phyloP scores from a whole-genome alignment of 2,888 invertebrate species.

The Hirtodrosophila confusa region DNA sequence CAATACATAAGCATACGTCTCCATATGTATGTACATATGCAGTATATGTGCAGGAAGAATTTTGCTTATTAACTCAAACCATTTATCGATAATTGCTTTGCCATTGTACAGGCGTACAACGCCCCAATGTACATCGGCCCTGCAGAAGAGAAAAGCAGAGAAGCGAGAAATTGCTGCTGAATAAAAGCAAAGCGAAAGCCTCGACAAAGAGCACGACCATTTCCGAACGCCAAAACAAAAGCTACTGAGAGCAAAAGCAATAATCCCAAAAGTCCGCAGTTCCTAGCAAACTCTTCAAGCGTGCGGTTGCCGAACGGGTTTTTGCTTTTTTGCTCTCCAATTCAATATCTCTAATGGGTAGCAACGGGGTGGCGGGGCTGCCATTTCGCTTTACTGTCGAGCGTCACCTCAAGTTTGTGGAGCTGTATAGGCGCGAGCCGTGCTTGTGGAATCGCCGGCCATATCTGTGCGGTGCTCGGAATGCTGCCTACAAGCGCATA shows the following conservation, averaged over 20 bases:
- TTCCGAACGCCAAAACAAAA: conserved; percentile 29
- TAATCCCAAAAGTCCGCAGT: conserved; percentile 32
- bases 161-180: neutral
- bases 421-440: conserved; percentile 65
- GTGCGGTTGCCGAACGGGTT: conserved; percentile 37
- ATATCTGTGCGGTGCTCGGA: conserved; percentile 35
- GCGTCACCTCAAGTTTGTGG: conserved; percentile 59
- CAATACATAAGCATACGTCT: too few species aligned
- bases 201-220: conserved; percentile 16
- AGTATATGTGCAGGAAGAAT: too few species aligned
- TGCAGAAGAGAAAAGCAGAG: neutral
- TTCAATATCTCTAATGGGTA: conserved; percentile 14
- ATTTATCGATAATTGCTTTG: conserved; percentile 1
- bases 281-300: conserved; percentile 30
- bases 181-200: conserved; percentile 21
- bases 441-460: conserved; percentile 61
- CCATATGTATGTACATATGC: too few species aligned
- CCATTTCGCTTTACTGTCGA: conserved; percentile 64
- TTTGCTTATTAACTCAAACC: too few species aligned
- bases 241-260: conserved; percentile 27
- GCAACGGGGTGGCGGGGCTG: conserved; percentile 1
- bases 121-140: neutral
- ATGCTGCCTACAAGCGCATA: conserved; percentile 54
- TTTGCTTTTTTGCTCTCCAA: neutral
- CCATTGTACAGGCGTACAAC: neutral